Base-by-base conservation (phyloP, 2,797 vertebrate genomes). In the Bradypus variegatus region DNA sequence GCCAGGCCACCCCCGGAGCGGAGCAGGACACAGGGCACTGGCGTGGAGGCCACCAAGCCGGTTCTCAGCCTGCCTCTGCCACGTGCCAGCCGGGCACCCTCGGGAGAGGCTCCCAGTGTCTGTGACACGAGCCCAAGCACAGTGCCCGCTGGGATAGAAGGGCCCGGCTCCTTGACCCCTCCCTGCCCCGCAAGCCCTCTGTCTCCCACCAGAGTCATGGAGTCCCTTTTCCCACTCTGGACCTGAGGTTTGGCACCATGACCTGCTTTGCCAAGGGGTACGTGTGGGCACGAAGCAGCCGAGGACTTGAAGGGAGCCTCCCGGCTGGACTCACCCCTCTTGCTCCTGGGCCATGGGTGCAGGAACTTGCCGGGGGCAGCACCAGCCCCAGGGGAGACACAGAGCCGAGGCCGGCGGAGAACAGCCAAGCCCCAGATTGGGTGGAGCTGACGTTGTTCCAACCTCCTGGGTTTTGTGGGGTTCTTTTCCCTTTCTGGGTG, bases 271-370 rank as follows among this genome's bases (percentile, higher is more conserved):
- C 31, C 64, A 31, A 65, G 14, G 25, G n/a, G 67, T 4, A 10
- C 15, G 2, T 4, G 67, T n/a, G 8, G 8, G 3, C 10, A 8
- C 3, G 18, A 21, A 21, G 13, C n/a, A 10, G 36, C 62, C 45
- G 31, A 4, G 13, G 76, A 21, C 70, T 27, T n/a, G 21, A 50
- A 50, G 45, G 18, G 48, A 0, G 1, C 4, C 14, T 11, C 36
- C 0, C 5, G 29, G 9, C 88, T 7, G 0, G 69, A 80, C 60
- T 6, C 1, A 19, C 45, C 70, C 65, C 38, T 2, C 0, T n/a
- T 33, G 13, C 2, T 6, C 64, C 64, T 65, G 64, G 14, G 58
- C 58, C 21, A 2, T 23, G 19, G 58, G 8, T 8, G 8, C 8
- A 21, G 58, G 21, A 19, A 23, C 58, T 8, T 6, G 21, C 58